phyloP scores from a whole-genome alignment of 1,140 invertebrate species.

The Monochamus saltuarius region DNA sequence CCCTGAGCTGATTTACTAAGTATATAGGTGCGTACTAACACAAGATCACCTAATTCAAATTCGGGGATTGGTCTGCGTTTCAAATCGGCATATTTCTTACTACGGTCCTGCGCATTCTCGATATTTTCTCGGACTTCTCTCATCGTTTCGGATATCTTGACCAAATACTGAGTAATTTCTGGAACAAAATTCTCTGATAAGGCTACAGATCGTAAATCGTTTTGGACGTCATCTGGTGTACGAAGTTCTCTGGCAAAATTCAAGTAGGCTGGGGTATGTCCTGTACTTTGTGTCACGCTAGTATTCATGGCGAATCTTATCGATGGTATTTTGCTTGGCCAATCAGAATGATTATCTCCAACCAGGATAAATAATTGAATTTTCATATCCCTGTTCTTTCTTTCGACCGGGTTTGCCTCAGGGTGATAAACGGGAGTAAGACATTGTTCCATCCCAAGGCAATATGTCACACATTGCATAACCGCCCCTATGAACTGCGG shows the following conservation, averaged over 20 bases:
- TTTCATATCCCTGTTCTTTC: conserved; percentile 50
- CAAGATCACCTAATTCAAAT: conserved; percentile 6
- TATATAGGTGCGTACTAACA: conserved; percentile 9
- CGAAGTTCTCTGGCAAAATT: conserved; percentile 49
- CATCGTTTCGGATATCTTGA: background rate
- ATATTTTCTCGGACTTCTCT: background rate
- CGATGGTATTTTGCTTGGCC: conserved; percentile 45
- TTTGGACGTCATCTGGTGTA: conserved; percentile 28
- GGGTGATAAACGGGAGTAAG: conserved; percentile 49
- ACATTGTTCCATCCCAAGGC: conserved; percentile 41
- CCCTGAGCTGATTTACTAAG: conserved; percentile 12
- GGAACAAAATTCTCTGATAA: conserved; percentile 19
- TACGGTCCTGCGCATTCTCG: conserved; percentile 13
- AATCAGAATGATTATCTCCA: conserved; percentile 43
- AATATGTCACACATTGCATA: conserved; percentile 44
- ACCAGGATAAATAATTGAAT: conserved; percentile 44
- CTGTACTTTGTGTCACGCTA: conserved; percentile 26
- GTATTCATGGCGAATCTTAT: conserved; percentile 52
- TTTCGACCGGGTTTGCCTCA: conserved; percentile 49
- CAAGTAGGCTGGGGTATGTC: conserved; percentile 29
- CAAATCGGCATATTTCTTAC: conserved; percentile 3
- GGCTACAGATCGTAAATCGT: conserved; percentile 29
- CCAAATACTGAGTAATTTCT: conserved; percentile 21
- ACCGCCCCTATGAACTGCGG: conserved; percentile 34
- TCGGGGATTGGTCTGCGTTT: background rate